Base-by-base conservation (phyloP, 2,797 vertebrate genomes). In the Eidolon dupreanum region DNA sequence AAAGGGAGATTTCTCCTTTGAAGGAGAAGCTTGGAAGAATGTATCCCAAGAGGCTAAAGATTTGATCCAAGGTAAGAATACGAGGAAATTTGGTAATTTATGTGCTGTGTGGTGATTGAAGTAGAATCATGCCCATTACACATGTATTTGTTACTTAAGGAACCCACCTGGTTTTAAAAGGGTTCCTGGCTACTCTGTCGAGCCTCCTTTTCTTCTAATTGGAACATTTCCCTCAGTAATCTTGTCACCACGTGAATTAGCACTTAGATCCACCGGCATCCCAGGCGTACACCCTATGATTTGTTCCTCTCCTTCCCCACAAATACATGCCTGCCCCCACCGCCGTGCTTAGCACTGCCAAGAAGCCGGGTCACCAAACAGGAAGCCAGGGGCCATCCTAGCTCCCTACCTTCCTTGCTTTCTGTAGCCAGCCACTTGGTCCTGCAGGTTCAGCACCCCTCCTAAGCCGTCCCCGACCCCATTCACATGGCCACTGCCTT, bases 1-100 rank as follows among this genome's bases (percentile, higher is more conserved):
- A 97, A 99, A 99, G 41, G 99, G 99, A 28, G 99, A 99, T 95
- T 99, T 99, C 97, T 99, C 99, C 38, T 99, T 99, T 88, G 99
- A 99, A 97, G 99, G 99, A 81, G 99, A 99, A 97, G 99, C 99
- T 96, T 99, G 99, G 99, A 99, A 99, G 96, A 99, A 99, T 71
- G 99, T 99, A 65, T 99, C 99, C 89, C 99, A 99, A 96, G 99
- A 99, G 98, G 99, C 99, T 95, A 99, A 99, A 98, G 99, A 99
- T 96, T 98, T 99, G 86, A 99, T 99, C 98, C 99, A 99, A 99
- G 99, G 99, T 99, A 97, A 59, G 66, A 89, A 12, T 83, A 82
- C 43, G 17, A 12, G 55, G 70, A 38, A 57, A 53, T 17, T 89
- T 95, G 0, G 15, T 10, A 24, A 51, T 53, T 1, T 88, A 11